Conservation (phyloP, 2,797 vertebrate species). For the Thaleichthys pacificus region DNA sequence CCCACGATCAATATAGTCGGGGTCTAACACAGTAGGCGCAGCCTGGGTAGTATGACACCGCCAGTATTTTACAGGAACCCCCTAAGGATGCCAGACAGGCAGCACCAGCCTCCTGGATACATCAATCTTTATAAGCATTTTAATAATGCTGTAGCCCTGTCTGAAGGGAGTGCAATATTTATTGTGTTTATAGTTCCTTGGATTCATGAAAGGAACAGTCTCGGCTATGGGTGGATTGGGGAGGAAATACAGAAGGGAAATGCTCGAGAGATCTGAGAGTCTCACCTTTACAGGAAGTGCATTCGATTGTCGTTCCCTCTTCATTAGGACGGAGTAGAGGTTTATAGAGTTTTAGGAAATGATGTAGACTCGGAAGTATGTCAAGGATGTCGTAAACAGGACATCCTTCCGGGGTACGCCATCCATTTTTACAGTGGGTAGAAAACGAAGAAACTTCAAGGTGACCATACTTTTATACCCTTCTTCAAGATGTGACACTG, state of each 20-base stretch:
- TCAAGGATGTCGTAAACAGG: neutral
- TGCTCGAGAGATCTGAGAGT: neutral
- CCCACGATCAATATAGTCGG: constrained; percentile 28
- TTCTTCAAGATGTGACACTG: neutral
- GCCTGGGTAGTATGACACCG: constrained; percentile 28
- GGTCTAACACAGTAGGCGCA: constrained; percentile 1
- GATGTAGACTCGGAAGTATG: neutral
- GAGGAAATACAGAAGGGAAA: neutral
- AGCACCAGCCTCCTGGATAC: constrained; percentile 4
- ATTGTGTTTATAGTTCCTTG: constrained; percentile 23
- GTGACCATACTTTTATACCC: neutral
- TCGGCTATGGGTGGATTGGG: neutral
- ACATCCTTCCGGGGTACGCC: neutral
- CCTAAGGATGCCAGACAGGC: constrained; percentile 25
- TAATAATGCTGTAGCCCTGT: constrained; percentile 25
- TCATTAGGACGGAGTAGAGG: neutral
- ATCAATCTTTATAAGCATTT: constrained; percentile 40
- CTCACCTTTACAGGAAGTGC: neutral
- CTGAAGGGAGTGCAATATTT: constrained; percentile 19
- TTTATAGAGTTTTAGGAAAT: neutral
- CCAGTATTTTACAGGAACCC: constrained; percentile 39
- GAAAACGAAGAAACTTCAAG: neutral
- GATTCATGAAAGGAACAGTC: constrained; percentile 18
- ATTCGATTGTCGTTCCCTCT: neutral
- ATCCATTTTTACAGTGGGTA: neutral